Conservation (phyloP, 2,888 invertebrate species). For the Ophonus ardosiacus region DNA sequence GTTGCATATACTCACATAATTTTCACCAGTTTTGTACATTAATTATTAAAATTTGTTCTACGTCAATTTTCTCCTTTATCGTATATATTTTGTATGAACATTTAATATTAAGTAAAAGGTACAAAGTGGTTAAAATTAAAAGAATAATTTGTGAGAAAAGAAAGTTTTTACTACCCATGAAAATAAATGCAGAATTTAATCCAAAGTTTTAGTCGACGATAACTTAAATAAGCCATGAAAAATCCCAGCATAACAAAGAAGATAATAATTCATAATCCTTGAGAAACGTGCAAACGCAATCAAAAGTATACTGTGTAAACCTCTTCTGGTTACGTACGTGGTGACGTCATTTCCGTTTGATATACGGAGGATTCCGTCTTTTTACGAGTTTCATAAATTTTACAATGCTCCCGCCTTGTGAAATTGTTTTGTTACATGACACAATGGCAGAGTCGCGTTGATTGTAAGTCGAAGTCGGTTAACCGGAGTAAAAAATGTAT, state of each 20-base stretch:
- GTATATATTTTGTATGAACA: too few species aligned
- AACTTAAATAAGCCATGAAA: conserved; percentile 26
- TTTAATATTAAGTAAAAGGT: background rate
- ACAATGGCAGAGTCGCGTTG: conserved; percentile 21
- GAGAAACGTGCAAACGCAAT: conserved; percentile 36
- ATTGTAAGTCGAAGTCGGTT: conserved; percentile 47
- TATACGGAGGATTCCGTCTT: conserved; percentile 33
- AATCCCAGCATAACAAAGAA: background rate
- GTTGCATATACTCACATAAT: too few species aligned
- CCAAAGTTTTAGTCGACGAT: conserved; percentile 16
- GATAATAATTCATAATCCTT: conserved; percentile 45
- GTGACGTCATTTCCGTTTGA: conserved; percentile 51
- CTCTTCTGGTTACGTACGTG: conserved; percentile 17
- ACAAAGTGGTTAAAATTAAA: background rate
- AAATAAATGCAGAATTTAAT: conserved; percentile 38
- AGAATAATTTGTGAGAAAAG: background rate
- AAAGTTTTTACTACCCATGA: conserved; percentile 17
- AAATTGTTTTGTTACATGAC: conserved; percentile 51
- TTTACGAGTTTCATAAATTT: conserved; percentile 54
- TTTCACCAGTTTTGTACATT: too few species aligned
- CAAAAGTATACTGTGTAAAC: conserved; percentile 10
- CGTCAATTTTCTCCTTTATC: too few species aligned
- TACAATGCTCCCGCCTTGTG: conserved; percentile 19
- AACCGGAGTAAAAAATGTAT: conserved; percentile 53
- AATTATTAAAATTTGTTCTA: too few species aligned